Percentiles rank a stretch among this genome's conserved stretches.
Evolutionary conservation across 1,140 invertebrate species (phyloP).

Genomic region (Bombus impatiens): DNA sequence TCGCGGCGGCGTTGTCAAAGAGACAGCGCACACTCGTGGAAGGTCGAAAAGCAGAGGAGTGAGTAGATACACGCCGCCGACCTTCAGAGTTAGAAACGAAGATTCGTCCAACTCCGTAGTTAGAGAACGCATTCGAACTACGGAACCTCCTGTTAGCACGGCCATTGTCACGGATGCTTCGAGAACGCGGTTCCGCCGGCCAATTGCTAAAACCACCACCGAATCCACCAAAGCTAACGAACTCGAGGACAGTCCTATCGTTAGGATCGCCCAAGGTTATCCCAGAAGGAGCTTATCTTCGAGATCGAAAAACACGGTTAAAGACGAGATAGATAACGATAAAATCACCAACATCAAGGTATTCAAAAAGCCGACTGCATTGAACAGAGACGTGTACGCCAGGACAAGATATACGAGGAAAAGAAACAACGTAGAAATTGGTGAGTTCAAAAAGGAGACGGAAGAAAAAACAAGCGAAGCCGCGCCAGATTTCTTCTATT

Average conservation of each 20-base stretch:
- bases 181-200: slow-evolving; percentile 61
- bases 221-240: slow-evolving; percentile 52
- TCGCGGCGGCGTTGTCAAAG: not conserved
- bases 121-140: slow-evolving; percentile 44
- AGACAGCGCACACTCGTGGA: not conserved
- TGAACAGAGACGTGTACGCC: slow-evolving; percentile 45
- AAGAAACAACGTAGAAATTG: slow-evolving; percentile 40
- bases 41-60: slow-evolving; percentile 71
- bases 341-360: slow-evolving; percentile 68
- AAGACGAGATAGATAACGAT: slow-evolving; percentile 46
- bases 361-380: slow-evolving; percentile 42
- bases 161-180: slow-evolving; percentile 14
- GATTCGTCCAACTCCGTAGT: slow-evolving; percentile 23
- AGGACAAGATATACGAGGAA: slow-evolving; percentile 55
- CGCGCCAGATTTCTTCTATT: too few species aligned
- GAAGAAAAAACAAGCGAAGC: not conserved
- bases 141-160: slow-evolving; percentile 3
- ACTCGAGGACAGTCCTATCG: slow-evolving; percentile 64
- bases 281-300: slow-evolving; percentile 39
- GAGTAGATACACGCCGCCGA: slow-evolving; percentile 71
- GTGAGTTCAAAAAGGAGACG: not conserved
- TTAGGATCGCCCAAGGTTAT: slow-evolving; percentile 60
- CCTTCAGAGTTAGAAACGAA: slow-evolving; percentile 12
- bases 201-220: slow-evolving; percentile 45
- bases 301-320: slow-evolving; percentile 36